These are phyloP conservation scores for Phoxinus dragarum DNA, from an alignment of 2,797 vertebrate species.

Conservation along the genomic window DNA sequence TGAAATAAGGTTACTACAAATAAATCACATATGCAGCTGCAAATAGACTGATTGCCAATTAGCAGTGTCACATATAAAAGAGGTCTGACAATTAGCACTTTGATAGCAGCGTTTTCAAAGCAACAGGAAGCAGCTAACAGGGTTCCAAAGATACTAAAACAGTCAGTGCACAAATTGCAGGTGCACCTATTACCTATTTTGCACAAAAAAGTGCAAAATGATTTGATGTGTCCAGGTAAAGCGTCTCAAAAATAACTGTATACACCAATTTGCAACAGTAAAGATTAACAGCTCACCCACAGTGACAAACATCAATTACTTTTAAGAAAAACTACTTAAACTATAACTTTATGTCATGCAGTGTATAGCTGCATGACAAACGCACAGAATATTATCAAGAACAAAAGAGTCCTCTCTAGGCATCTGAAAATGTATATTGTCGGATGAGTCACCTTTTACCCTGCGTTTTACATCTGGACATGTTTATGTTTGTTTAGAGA, in stretches of 20 bases:
- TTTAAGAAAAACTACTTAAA: not conserved
- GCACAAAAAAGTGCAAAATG: not conserved
- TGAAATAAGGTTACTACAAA: constrained; percentile 10
- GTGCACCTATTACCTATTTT: not conserved
- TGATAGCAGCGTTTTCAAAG: constrained; percentile 27
- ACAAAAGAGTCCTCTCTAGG: not conserved
- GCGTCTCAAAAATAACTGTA: constrained; percentile 2
- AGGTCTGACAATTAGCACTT: constrained; percentile 33
- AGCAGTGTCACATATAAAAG: constrained; percentile 8
- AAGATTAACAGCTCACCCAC: constrained; percentile 9
- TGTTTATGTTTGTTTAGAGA: not conserved
- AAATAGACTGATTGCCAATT: constrained; percentile 24
- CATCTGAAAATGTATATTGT: not conserved
- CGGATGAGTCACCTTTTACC: not conserved
- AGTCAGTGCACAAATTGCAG: not conserved
- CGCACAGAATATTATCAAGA: not conserved
- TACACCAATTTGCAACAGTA: not conserved
- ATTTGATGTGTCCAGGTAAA: constrained; percentile 31
- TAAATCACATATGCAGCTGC: constrained; percentile 1
- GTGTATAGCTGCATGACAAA: not conserved
- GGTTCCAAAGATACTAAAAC: constrained; percentile 9
- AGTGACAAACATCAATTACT: not conserved
- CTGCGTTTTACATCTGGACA: not conserved
- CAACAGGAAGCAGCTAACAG: constrained; percentile 33
- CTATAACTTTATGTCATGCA: not conserved